Evolutionary conservation across 2,797 vertebrate species (phyloP).

Genomic region (Tadarida brasiliensis): DNA sequence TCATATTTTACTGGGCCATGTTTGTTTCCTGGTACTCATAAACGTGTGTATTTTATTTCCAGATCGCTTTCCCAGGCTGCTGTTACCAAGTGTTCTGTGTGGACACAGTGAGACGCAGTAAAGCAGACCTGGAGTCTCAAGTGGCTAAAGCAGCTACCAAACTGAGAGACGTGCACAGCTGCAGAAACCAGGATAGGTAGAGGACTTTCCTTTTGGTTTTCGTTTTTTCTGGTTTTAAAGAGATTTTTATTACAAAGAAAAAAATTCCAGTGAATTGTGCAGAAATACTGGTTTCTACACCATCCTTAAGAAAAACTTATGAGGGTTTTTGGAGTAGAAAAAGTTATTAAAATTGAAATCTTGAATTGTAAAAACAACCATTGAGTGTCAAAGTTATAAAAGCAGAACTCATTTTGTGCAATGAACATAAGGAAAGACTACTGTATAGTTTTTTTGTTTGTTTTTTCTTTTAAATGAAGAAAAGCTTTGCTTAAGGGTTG

Average conservation of each 20-base stretch:
- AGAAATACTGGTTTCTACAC: constrained; percentile 90
- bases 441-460: constrained; percentile 88
- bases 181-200: constrained; percentile 90
- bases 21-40: constrained; percentile 89
- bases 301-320: constrained; percentile 85
- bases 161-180: constrained; percentile 91
- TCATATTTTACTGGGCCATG: constrained; percentile 87
- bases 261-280: constrained; percentile 88
- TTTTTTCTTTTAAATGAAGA: constrained; percentile 86
- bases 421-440: constrained; percentile 91
- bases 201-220: constrained; percentile 85
- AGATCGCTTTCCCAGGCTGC: constrained; percentile 90
- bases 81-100: constrained; percentile 88
- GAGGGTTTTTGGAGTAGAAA: constrained; percentile 79
- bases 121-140: constrained; percentile 90
- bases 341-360: constrained; percentile 85
- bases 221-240: constrained; percentile 73
- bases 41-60: constrained; percentile 77
- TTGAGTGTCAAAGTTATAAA: constrained; percentile 88
- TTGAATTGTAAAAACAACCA: constrained; percentile 87
- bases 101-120: constrained; percentile 84
- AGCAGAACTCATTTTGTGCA: constrained; percentile 88
- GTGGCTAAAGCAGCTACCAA: constrained; percentile 88
- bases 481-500: constrained; percentile 91
- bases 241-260: constrained; percentile 87